These are phyloP conservation scores for Pimpla rufipes DNA, from an alignment of 2,888 invertebrate species.

Conservation along the genomic window DNA sequence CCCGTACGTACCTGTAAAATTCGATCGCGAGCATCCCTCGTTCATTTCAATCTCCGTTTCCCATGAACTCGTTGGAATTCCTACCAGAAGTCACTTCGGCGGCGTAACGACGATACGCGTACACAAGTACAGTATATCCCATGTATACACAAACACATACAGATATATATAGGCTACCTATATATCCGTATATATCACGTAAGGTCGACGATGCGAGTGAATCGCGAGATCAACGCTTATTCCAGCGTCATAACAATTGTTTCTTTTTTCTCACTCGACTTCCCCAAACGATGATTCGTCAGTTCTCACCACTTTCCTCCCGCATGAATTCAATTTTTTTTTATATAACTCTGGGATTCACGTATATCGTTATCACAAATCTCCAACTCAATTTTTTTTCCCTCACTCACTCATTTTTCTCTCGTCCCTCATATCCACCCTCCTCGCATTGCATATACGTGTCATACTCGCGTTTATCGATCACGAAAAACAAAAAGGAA, in stretches of 20 bases:
- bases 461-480: constrained; percentile 22
- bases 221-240: constrained; percentile 29
- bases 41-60: constrained; percentile 48
- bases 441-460: background rate
- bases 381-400: constrained; percentile 9
- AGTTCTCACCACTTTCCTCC: constrained; percentile 12
- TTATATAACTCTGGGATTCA: constrained; percentile 17
- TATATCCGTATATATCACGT: background rate
- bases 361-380: constrained; percentile 45
- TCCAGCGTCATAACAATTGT: constrained; percentile 32
- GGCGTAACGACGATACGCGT: constrained; percentile 15
- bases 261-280: constrained; percentile 19
- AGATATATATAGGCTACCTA: background rate
- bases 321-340: background rate
- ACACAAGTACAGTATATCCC: constrained; percentile 27
- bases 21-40: constrained; percentile 44
- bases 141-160: no score
- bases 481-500: constrained; percentile 23
- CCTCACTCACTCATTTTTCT: background rate
- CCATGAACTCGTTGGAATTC: constrained; percentile 24
- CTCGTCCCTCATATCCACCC: constrained; percentile 14
- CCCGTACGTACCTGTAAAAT: constrained; percentile 56
- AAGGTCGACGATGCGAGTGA: constrained; percentile 15
- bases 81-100: constrained; percentile 14
- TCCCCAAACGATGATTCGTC: constrained; percentile 1